phyloP scores from a whole-genome alignment of 2,113 vertebrate species.

The Brachypteracias leptosomus region DNA sequence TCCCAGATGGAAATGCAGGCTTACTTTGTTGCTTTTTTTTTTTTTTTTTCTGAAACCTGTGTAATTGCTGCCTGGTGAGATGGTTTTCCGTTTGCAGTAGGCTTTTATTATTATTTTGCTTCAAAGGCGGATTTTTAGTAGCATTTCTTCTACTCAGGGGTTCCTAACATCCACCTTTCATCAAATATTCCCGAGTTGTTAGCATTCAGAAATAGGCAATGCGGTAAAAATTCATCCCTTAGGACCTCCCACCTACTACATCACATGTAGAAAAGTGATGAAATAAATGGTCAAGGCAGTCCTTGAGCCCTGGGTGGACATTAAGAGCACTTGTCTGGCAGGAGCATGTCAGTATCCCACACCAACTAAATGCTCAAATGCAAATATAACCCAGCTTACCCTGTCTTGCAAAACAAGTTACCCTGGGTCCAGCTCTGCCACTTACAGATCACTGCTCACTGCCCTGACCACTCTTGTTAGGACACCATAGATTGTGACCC shows the following conservation, averaged over 20 bases:
- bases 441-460: not conserved
- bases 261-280: not conserved
- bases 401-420: not conserved
- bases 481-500: not conserved
- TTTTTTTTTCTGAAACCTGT: not conserved
- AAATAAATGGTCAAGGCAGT: not conserved
- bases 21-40: not conserved
- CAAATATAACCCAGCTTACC: not conserved
- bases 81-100: not conserved
- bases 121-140: not conserved
- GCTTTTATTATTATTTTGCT: not conserved
- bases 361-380: accelerated
- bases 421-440: not conserved
- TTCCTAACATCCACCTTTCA: not conserved
- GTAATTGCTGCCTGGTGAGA: not conserved
- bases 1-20: not conserved
- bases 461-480: not conserved
- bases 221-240: not conserved
- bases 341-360: accelerated
- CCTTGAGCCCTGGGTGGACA: not conserved
- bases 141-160: not conserved
- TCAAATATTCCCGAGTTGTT: not conserved
- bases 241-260: not conserved
- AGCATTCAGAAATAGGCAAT: not conserved
- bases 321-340: not conserved